Evolutionary conservation across 2,888 invertebrate species (phyloP).

Genomic region (Eueremaeus valkanovi): DNA sequence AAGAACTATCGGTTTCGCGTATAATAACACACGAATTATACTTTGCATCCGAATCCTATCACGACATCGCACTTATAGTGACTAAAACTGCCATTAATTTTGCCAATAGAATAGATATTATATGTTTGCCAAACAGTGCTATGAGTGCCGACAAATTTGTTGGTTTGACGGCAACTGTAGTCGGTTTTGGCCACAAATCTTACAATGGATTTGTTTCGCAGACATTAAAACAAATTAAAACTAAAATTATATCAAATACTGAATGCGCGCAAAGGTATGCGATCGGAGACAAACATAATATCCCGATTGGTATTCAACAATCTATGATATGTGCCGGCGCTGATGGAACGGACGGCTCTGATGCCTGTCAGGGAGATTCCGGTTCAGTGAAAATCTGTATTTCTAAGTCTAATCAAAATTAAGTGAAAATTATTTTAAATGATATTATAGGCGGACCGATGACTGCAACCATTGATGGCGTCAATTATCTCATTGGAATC

Average conservation of each 20-base stretch:
- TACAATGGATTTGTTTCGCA: neutral
- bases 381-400: conserved; percentile 12
- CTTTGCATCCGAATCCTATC: conserved; percentile 8
- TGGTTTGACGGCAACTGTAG: neutral
- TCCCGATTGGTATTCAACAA: conserved; percentile 42
- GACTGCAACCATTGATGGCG: conserved; percentile 32
- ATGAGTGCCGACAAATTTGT: neutral
- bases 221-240: neutral
- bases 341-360: conserved; percentile 40
- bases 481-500: conserved; percentile 43
- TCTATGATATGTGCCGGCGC: conserved; percentile 43
- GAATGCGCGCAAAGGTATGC: conserved; percentile 29
- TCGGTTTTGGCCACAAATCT: neutral
- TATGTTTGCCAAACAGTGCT: neutral
- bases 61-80: conserved; percentile 25
- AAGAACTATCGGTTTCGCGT: neutral
- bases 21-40: conserved; percentile 12
- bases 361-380: conserved; percentile 45
- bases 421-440: neutral
- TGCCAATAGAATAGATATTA: neutral
- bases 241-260: neutral
- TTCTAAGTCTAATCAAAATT: neutral
- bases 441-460: conserved; percentile 45
- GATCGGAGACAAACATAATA: conserved; percentile 1
- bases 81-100: neutral